Evolutionary conservation across 2,888 invertebrate genomes (phyloP), one percentile per base, ranked within the genome.

Genomic region (Fissipunctia ypsillon): DNA sequence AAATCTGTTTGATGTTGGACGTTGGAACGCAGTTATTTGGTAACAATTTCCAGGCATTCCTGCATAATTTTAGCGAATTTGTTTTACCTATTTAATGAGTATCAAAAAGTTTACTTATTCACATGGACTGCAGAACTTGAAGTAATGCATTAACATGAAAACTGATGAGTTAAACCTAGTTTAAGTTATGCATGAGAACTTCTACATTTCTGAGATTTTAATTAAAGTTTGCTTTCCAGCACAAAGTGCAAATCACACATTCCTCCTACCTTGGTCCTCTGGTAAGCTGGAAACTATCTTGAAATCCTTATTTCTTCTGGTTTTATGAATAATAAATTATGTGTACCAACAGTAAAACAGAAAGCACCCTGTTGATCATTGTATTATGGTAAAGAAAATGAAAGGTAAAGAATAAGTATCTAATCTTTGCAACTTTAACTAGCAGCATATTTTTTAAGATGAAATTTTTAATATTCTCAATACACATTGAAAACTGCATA

Each of bases 131-230:
- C 14, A 56, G 52, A 4, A 61, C 45, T 79, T 56, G 31, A 41
- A n/a, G 48, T 25, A 25, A 70, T 69, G 10, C 57, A 73, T 64
- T 73, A 31, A 45, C 63, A 64, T 78, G 52, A 38, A 52, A 69
- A 69, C 38, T 61, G 66, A 81, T 54, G 59, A 80, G 48, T 80
- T 65, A 80, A 65, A 60, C 19, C 12, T 2, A 60, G 52, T 74
- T 57, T 57, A 76, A 78, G 31, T 78, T 78, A 78, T 75, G 81
- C 78, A 63, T 63, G 57, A 41, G 41, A 68, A 68, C 61, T 81
- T 80, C 45, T 31, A 50, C 38, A 52, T 50, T 50, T 48, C 81
- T 72, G 76, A 77, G 64, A 60, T 77, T 77, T 80, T 74, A 77
- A 77, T 81, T 54, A 75, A 77, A 74, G 65, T 61, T 74, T 35